Percentiles rank a stretch among this genome's conserved stretches.
These are phyloP conservation scores for Trichonephila inaurata DNA, from an alignment of 1,140 invertebrate species.

Conservation along the genomic window DNA sequence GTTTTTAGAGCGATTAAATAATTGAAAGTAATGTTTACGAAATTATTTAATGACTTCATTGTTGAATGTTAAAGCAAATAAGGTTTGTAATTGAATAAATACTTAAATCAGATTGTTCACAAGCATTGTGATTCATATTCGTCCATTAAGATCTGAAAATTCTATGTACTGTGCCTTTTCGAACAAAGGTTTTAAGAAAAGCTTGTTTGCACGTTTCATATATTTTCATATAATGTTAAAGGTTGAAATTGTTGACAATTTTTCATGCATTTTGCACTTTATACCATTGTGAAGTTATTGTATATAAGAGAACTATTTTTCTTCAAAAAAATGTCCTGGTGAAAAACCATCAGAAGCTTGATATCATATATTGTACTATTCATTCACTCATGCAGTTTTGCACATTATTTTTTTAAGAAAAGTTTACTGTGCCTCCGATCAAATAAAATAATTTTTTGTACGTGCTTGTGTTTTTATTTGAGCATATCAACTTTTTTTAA, in stretches of 20 bases:
- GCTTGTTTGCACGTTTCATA: background rate
- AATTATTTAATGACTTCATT: background rate
- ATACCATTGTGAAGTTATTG: background rate
- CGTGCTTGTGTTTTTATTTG: background rate
- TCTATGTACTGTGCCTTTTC: background rate
- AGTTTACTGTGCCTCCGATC: background rate
- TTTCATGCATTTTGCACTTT: background rate
- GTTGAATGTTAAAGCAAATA: background rate
- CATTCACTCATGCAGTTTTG: background rate
- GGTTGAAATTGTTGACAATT: background rate
- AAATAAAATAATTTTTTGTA: background rate
- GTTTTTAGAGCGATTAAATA: background rate
- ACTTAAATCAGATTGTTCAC: background rate
- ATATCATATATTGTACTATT: slow-evolving; percentile 23
- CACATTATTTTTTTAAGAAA: background rate
- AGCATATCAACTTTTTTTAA: background rate
- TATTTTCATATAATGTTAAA: background rate
- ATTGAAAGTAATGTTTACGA: no score
- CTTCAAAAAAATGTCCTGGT: background rate
- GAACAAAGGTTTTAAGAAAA: background rate
- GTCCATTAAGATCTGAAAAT: background rate
- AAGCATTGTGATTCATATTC: background rate
- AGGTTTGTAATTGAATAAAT: background rate
- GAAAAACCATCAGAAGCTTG: background rate
- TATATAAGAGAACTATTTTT: slow-evolving; percentile 28